Conservation (phyloP, 2,797 vertebrate genomes). For the Nyctibius grandis region DNA sequence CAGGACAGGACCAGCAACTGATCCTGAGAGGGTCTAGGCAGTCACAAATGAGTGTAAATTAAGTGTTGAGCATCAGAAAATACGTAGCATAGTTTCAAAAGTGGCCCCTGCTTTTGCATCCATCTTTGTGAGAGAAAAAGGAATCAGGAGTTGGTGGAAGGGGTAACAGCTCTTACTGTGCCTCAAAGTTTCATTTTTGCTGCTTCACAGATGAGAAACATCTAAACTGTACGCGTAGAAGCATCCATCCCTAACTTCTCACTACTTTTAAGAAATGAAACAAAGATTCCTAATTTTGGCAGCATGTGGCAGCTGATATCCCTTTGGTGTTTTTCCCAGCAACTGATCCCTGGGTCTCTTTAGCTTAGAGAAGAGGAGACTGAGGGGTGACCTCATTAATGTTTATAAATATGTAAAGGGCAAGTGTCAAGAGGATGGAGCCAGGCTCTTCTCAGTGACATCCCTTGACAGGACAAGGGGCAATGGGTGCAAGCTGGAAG, state of each 20-base stretch:
- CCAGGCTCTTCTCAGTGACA: too few relatives aligned
- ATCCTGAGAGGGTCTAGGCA: background rate
- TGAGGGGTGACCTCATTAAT: too few relatives aligned
- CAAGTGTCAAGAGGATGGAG: too few relatives aligned
- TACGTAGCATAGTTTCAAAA: background rate
- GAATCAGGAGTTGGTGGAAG: background rate
- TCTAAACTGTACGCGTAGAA: background rate
- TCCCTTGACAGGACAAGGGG: too few relatives aligned
- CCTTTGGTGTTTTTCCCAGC: too few relatives aligned
- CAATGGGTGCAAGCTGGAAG: too few relatives aligned
- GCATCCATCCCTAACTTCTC: background rate
- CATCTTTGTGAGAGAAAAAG: background rate
- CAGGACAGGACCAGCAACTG: background rate
- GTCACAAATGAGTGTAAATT: background rate
- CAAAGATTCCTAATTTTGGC: background rate
- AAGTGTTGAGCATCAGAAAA: background rate
- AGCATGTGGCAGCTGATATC: background rate
- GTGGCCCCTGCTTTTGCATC: background rate
- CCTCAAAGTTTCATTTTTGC: background rate
- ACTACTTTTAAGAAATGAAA: background rate
- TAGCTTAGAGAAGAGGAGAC: too few relatives aligned
- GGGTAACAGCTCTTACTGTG: background rate
- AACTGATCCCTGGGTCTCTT: too few relatives aligned
- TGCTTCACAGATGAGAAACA: background rate
- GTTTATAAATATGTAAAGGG: too few relatives aligned